These are phyloP conservation scores for Drosophila sturtevanti DNA, from an alignment of 1,140 invertebrate genomes.

Conservation along the genomic window DNA sequence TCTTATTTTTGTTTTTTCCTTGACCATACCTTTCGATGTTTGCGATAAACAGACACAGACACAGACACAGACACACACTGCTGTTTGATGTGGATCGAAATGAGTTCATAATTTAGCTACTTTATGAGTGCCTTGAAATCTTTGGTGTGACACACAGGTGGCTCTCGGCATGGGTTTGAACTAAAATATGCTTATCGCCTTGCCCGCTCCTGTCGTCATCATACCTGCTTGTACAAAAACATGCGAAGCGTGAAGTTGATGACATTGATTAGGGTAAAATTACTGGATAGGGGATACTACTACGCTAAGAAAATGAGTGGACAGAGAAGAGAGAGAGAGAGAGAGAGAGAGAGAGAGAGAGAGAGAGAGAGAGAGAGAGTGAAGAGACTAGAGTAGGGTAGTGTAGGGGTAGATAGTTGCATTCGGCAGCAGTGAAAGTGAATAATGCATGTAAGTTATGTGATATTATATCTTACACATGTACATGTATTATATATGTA, in stretches of 20 bases:
- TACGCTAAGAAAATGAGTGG: too few relatives aligned
- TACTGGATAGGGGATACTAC: not conserved
- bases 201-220: conserved; percentile 1
- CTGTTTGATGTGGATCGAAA: conserved; percentile 13
- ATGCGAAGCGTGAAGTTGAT: conserved; percentile 68
- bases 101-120: conserved; percentile 53
- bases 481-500: not conserved
- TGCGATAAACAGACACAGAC: not conserved
- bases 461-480: not conserved
- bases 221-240: conserved; percentile 21
- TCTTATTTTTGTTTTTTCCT: too few relatives aligned
- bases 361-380: too few relatives aligned
- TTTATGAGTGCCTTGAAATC: conserved; percentile 42
- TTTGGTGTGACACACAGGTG: conserved; percentile 47
- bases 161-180: conserved; percentile 21
- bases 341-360: too few relatives aligned
- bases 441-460: conserved; percentile 21
- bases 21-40: too few relatives aligned
- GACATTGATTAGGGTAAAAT: conserved; percentile 72
- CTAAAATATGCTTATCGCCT: conserved; percentile 42
- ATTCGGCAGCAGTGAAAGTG: conserved; percentile 34
- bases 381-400: conserved; percentile 2
- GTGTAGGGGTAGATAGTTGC: not conserved
- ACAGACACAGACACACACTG: not conserved
- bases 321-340: too few relatives aligned